These are phyloP conservation scores for Eucidaris tribuloides DNA, from an alignment of 35 echinoderm and acorn worm species.

Conservation along the genomic window DNA sequence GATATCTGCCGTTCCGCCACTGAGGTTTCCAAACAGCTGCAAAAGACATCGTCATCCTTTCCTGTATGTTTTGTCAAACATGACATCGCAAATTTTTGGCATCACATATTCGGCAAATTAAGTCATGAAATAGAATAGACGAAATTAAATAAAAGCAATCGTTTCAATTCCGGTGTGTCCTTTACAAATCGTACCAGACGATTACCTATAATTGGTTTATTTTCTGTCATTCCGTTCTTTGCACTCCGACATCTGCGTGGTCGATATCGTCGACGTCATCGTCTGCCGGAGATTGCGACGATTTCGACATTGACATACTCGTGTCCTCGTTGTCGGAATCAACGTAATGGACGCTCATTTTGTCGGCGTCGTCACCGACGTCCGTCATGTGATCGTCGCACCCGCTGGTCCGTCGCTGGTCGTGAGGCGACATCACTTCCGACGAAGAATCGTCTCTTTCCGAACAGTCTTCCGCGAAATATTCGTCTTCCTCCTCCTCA, in stretches of 20 bases:
- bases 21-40: too few species aligned
- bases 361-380: background rate
- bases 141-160: too few species aligned
- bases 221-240: background rate
- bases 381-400: background rate
- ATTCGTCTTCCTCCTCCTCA: background rate
- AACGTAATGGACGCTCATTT: slow-evolving; percentile 21
- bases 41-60: too few species aligned
- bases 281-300: slow-evolving; percentile 1
- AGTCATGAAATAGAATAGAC: too few species aligned
- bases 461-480: background rate
- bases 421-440: slow-evolving; percentile 15
- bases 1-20: too few species aligned
- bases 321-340: slow-evolving; percentile 23
- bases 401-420: background rate
- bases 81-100: too few species aligned
- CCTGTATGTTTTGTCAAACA: too few species aligned
- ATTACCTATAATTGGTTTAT: background rate
- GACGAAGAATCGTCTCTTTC: too few species aligned
- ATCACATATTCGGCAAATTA: too few species aligned
- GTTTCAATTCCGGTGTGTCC: too few species aligned
- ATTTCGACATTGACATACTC: background rate
- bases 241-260: background rate
- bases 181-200: too few species aligned
- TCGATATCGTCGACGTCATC: background rate